phyloP scores from a whole-genome alignment of 2,113 vertebrate species.

The Tautogolabrus adspersus region DNA sequence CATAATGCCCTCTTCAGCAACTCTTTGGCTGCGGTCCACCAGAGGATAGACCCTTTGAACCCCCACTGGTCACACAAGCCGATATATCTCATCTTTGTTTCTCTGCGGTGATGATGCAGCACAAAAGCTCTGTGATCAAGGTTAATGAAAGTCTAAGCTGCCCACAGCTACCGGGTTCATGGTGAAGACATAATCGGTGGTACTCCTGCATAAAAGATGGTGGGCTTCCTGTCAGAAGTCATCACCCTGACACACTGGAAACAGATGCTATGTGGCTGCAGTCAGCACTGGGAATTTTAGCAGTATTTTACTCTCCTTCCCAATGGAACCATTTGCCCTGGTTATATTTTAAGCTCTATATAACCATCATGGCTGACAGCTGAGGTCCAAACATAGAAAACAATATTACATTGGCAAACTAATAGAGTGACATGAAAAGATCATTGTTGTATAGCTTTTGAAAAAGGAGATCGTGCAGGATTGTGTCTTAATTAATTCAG shows the following conservation, averaged over 20 bases:
- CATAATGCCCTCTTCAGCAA: conserved; percentile 57
- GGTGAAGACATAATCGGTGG: conserved; percentile 16
- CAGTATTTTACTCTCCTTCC: neutral
- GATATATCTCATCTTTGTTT: conserved; percentile 51
- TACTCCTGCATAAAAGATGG: conserved; percentile 16
- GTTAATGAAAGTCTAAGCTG: conserved; percentile 68
- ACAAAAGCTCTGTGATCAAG: conserved; percentile 53
- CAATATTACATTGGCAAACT: no score
- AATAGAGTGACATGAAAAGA: no score
- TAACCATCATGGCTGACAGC: no score
- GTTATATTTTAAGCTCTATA: neutral
- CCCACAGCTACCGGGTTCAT: conserved; percentile 20
- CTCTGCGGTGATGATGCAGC: conserved; percentile 54
- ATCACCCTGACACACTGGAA: neutral
- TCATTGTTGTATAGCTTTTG: no score
- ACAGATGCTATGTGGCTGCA: conserved; percentile 17
- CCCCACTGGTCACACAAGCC: conserved; percentile 13
- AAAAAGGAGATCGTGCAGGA: no score
- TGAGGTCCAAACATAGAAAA: no score
- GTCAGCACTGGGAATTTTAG: conserved; percentile 5
- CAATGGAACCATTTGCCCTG: neutral
- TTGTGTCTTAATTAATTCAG: no score
- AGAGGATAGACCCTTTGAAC: conserved; percentile 61
- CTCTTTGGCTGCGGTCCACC: conserved; percentile 54
- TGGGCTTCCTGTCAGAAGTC: conserved; percentile 25